Conservation (phyloP, 2,113 vertebrate species). For the Uropsilus gracilis region DNA sequence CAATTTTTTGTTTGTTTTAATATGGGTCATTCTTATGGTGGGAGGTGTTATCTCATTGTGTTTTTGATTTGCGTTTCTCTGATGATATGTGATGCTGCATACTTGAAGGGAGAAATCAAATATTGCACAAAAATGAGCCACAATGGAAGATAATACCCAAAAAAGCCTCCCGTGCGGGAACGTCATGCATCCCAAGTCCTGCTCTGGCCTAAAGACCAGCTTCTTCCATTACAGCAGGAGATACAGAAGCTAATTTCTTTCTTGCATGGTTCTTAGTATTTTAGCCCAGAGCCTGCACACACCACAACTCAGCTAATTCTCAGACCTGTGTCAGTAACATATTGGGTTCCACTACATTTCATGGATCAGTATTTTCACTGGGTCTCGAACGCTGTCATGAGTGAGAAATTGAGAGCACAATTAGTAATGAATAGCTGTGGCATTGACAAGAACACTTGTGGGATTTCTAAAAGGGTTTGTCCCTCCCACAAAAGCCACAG, state of each 20-base stretch:
- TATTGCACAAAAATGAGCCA: too few relatives aligned
- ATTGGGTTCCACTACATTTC: constrained; percentile 43
- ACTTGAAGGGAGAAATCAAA: too few relatives aligned
- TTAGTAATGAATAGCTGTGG: constrained; percentile 8
- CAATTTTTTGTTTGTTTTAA: too few relatives aligned
- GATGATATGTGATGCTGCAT: too few relatives aligned
- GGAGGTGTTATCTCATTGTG: too few relatives aligned
- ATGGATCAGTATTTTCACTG: constrained; percentile 36
- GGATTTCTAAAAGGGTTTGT: background rate
- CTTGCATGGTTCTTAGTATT: constrained; percentile 62
- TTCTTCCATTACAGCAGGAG: background rate
- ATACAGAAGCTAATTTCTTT: constrained; percentile 72
- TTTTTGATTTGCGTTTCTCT: too few relatives aligned
- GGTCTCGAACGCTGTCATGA: constrained; percentile 3
- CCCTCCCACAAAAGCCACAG: background rate
- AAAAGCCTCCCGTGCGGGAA: background rate
- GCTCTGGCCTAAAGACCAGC: background rate
- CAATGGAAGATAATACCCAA: too few relatives aligned
- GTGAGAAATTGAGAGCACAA: constrained; percentile 34
- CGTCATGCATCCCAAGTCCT: constrained; percentile 32
- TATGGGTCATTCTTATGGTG: too few relatives aligned
- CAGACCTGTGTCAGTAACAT: constrained; percentile 4
- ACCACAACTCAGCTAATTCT: constrained; percentile 35
- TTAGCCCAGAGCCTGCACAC: constrained; percentile 57
- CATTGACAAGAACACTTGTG: constrained; percentile 42